phyloP scores from a whole-genome alignment of 2,113 vertebrate species.

The Bothrops jararaca region DNA sequence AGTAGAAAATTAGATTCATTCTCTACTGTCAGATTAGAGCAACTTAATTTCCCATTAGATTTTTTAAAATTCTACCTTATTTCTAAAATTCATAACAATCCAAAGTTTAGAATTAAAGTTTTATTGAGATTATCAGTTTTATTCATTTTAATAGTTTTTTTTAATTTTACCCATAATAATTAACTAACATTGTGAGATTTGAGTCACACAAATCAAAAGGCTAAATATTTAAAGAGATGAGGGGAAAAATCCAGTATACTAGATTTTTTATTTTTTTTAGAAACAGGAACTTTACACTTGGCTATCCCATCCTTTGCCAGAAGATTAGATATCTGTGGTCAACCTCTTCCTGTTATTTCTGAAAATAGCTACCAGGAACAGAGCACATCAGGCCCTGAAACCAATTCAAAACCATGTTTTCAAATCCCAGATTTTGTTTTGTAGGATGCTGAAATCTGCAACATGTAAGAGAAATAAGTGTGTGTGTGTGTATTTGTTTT shows the following conservation, averaged over 20 bases:
- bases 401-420: background rate
- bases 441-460: background rate
- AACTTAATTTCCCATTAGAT: background rate
- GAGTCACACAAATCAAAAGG: background rate
- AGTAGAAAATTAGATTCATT: background rate
- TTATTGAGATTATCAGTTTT: background rate
- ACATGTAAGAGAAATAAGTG: background rate
- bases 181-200: background rate
- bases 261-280: no score
- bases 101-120: background rate
- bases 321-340: background rate
- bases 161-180: background rate
- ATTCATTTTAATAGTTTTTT: background rate
- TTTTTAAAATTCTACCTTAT: background rate
- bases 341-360: background rate
- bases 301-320: background rate
- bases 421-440: background rate
- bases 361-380: background rate
- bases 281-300: background rate
- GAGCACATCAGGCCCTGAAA: background rate
- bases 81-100: background rate
- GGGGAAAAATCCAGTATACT: background rate
- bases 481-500: background rate
- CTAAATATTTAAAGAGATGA: background rate
- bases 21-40: background rate